Evolutionary conservation across 2,113 vertebrate species (phyloP).

Genomic region (Orthonyx spaldingii): DNA sequence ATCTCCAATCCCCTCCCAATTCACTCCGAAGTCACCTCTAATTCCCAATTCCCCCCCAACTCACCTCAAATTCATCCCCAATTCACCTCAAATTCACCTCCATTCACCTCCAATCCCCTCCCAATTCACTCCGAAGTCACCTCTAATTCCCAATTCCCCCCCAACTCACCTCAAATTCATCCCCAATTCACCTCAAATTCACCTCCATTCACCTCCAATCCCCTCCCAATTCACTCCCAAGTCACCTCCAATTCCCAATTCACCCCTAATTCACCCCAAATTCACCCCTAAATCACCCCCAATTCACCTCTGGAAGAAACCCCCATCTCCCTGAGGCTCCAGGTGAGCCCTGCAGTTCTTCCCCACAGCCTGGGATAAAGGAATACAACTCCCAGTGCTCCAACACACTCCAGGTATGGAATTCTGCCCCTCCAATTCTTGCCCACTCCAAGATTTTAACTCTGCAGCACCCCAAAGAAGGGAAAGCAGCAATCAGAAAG

Average conservation of each 20-base stretch:
- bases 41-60: fast-evolving
- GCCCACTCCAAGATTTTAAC: neutral
- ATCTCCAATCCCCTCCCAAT: no score
- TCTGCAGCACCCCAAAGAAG: neutral
- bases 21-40: no score
- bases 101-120: neutral
- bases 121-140: neutral
- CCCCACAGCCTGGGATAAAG: neutral
- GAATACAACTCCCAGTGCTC: neutral
- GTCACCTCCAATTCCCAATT: neutral
- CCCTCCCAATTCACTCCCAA: neutral
- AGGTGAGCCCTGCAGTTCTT: neutral
- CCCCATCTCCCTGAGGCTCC: neutral
- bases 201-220: neutral
- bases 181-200: neutral
- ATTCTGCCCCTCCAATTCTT: neutral
- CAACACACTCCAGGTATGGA: neutral
- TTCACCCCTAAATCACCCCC: neutral
- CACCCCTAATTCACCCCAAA: fast-evolving
- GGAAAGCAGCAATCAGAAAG: neutral
- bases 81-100: neutral
- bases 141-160: neutral
- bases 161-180: neutral
- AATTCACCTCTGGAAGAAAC: neutral
- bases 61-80: neutral